phyloP scores from a whole-genome alignment of 2,888 invertebrate genomes.

The Sabatieria punctata region DNA sequence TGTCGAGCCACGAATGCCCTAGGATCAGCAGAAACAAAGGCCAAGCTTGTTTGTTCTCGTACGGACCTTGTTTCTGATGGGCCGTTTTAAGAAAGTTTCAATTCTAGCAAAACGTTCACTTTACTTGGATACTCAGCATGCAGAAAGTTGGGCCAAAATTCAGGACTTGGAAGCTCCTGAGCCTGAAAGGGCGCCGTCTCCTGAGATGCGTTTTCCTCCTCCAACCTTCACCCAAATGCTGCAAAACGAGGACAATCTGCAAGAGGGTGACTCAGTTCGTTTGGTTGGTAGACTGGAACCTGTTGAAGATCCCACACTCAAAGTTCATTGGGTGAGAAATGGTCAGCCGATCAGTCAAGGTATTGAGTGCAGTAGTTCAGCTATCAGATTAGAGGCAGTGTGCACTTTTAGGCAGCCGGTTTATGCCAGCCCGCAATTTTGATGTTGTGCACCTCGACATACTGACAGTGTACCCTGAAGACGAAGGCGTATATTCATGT shows the following conservation, averaged over 20 bases:
- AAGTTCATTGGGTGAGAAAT: slow-evolving; percentile 85
- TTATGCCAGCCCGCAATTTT: slow-evolving; percentile 64
- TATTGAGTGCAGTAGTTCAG: not conserved
- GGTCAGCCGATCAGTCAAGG: slow-evolving; percentile 47
- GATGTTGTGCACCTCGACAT: slow-evolving; percentile 83
- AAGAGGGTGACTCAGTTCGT: slow-evolving; percentile 25
- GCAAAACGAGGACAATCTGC: slow-evolving; percentile 33
- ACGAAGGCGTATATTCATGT: slow-evolving; percentile 88
- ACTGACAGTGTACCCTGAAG: slow-evolving; percentile 72
- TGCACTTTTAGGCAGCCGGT: slow-evolving; percentile 21
- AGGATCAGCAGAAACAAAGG: slow-evolving; percentile 67
- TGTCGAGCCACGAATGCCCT: slow-evolving; percentile 33
- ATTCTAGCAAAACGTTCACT: slow-evolving; percentile 19
- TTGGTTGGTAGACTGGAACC: slow-evolving; percentile 72
- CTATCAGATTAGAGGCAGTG: not conserved
- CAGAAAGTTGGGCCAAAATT: slow-evolving; percentile 74
- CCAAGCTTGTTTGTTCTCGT: slow-evolving; percentile 45
- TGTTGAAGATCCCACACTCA: slow-evolving; percentile 78
- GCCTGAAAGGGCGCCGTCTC: slow-evolving; percentile 15
- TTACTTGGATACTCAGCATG: slow-evolving; percentile 67
- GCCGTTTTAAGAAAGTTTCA: too few relatives aligned
- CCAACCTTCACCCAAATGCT: slow-evolving; percentile 24
- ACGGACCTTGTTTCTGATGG: not conserved
- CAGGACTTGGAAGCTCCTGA: slow-evolving; percentile 58
- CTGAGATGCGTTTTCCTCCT: slow-evolving; percentile 26